These are phyloP conservation scores for Pterois miles DNA, from an alignment of 2,797 vertebrate species.

Conservation along the genomic window DNA sequence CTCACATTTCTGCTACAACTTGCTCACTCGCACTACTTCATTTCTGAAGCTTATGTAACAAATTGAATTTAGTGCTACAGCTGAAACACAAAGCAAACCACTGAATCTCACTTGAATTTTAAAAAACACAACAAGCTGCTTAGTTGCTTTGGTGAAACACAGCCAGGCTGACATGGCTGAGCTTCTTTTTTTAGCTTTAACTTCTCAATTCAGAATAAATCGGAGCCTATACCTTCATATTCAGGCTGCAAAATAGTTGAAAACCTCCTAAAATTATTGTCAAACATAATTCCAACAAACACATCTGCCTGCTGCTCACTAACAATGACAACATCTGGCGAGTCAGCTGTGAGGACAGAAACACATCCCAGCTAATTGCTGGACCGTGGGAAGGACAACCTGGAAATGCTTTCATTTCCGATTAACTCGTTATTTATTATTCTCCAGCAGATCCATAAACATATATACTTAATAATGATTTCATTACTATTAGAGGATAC, in stretches of 20 bases:
- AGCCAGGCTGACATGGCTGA: neutral
- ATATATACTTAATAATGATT: neutral
- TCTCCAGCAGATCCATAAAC: neutral
- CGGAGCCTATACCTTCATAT: neutral
- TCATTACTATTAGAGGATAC: neutral
- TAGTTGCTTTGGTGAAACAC: neutral
- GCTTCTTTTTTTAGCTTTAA: neutral
- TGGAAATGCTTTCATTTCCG: neutral
- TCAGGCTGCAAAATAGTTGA: neutral
- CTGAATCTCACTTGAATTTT: neutral
- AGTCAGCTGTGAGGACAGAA: conserved; percentile 28
- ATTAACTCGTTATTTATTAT: neutral
- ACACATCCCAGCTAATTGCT: conserved; percentile 6
- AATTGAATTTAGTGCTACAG: neutral
- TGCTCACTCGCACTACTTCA: neutral
- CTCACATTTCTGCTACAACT: conserved; percentile 1
- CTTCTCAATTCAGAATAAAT: neutral
- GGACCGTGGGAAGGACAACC: conserved; percentile 3
- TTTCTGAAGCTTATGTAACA: conserved; percentile 6
- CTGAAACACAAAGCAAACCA: neutral
- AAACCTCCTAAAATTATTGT: neutral
- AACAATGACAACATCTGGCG: conserved; percentile 47
- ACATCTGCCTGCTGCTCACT: conserved; percentile 32
- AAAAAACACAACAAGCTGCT: neutral
- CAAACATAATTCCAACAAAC: conserved; percentile 12